Evolutionary conservation across 2,888 invertebrate genomes (phyloP).

Genomic region (Exephanes ischioxanthus): DNA sequence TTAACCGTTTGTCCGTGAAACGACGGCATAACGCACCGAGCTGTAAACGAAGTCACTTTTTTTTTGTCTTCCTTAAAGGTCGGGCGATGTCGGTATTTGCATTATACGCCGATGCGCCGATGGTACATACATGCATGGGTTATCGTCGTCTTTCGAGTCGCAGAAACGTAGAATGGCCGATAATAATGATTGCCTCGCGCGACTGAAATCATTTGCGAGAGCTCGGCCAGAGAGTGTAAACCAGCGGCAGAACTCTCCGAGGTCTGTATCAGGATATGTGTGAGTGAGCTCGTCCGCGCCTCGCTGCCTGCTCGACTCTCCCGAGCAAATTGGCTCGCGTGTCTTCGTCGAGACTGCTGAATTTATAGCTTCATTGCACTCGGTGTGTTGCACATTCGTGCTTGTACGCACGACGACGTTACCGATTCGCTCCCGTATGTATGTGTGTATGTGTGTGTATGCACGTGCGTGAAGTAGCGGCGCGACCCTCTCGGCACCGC

Average conservation of each 20-base stretch:
- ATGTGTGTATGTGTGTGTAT: slow-evolving; percentile 49
- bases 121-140: neutral
- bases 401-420: slow-evolving; percentile 39
- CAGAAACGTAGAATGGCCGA: slow-evolving; percentile 35
- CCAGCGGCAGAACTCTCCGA: slow-evolving; percentile 8
- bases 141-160: slow-evolving; percentile 26
- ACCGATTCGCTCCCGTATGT: slow-evolving; percentile 29
- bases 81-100: neutral
- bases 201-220: slow-evolving; percentile 43
- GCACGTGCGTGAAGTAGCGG: slow-evolving; percentile 17
- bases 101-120: neutral
- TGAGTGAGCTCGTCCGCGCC: slow-evolving; percentile 23
- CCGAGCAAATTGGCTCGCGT: slow-evolving; percentile 81
- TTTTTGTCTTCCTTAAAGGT: slow-evolving; percentile 7
- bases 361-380: slow-evolving; percentile 84
- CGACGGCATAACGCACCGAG: slow-evolving; percentile 10
- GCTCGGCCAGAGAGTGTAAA: slow-evolving; percentile 16
- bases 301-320: slow-evolving; percentile 68
- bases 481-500: slow-evolving; percentile 26
- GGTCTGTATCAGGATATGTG: slow-evolving; percentile 23
- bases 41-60: slow-evolving; percentile 13
- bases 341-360: slow-evolving; percentile 77
- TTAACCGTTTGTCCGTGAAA: slow-evolving; percentile 28
- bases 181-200: slow-evolving; percentile 50
- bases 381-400: slow-evolving; percentile 71